Conservation (phyloP, 2,797 vertebrate species). For the Gephyroberyx darwinii region DNA sequence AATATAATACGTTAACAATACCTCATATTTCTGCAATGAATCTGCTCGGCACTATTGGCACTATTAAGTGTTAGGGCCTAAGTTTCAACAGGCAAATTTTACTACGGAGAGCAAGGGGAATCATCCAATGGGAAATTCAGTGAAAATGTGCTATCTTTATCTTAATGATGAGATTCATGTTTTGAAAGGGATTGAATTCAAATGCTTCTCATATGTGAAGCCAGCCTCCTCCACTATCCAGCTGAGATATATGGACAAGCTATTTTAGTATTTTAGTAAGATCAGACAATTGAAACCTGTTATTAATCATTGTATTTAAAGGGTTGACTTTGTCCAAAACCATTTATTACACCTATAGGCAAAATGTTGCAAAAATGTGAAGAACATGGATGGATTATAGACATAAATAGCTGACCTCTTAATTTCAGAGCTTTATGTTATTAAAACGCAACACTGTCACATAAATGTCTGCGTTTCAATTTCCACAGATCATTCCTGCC, state of each 20-base stretch:
- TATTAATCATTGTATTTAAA: background rate
- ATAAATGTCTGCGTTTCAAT: conserved; percentile 9
- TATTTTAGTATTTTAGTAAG: conserved; percentile 1
- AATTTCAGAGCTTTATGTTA: background rate
- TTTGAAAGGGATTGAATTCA: conserved; percentile 18
- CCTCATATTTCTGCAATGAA: conserved; percentile 30
- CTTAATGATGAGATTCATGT: conserved; percentile 22
- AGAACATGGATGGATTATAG: background rate
- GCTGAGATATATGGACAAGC: conserved; percentile 1
- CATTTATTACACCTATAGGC: background rate
- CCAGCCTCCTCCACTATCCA: conserved; percentile 21
- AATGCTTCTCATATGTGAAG: conserved; percentile 21
- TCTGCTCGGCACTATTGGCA: conserved; percentile 32
- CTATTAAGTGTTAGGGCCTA: background rate
- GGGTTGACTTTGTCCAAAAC: background rate
- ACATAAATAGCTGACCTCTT: background rate
- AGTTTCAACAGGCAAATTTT: conserved; percentile 16
- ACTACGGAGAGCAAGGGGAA: conserved; percentile 2
- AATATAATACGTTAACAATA: conserved; percentile 49
- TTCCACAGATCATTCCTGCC: conserved; percentile 4
- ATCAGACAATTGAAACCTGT: conserved; percentile 8
- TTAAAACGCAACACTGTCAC: background rate
- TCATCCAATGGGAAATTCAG: conserved; percentile 9
- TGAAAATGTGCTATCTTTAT: conserved; percentile 4
- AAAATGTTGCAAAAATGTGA: background rate